Evolutionary conservation across 2,113 vertebrate species (phyloP).

Genomic region (cat (Felis catus)): F.catus_Fca126_mat1.0 CM031420.1:155835001-155835500

Average conservation of each 20-base stretch:
- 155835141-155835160: neutral
- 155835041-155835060: neutral
- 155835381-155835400: neutral
- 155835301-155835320: neutral
- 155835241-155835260: neutral
- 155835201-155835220: neutral
- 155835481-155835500: neutral
- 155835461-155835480: neutral
- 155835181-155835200: neutral
- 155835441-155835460: neutral
- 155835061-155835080: neutral
- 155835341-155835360: too few relatives aligned
- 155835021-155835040: neutral
- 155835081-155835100: neutral
- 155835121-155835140: neutral
- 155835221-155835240: neutral
- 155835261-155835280: neutral
- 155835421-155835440: neutral
- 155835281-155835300: neutral
- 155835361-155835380: neutral
- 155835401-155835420: neutral
- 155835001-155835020: neutral
- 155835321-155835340: neutral
- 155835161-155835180: neutral
- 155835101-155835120: neutral